Evolutionary conservation across 2,888 invertebrate species (phyloP), one percentile per base, ranked within the genome.

Genomic region (Ectobius pallidus): DNA sequence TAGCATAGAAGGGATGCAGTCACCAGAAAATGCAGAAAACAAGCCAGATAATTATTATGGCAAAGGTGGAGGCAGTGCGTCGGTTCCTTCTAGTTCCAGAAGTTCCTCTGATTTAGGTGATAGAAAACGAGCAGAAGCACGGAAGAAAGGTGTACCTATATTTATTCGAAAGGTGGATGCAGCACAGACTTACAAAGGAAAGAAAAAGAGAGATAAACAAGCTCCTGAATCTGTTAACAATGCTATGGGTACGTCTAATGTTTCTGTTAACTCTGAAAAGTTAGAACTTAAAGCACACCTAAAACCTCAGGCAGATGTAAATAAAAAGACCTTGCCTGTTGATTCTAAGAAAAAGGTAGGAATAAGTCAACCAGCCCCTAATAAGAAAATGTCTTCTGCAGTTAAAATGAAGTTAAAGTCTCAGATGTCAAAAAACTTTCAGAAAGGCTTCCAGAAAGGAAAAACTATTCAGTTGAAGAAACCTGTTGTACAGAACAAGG

Each of bases 401-500:
- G 71, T 72, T 27, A 77, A 75, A 61, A 52, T 69, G 39, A 76
- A 75, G 44, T 44, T 76, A n/a, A 76, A 77, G 63, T 25, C 49
- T 4, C 74, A 74, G 20, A 75, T 77, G 75, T 70, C 75, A n/a
- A 76, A 75, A 61, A 74, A 75, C 55, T 76, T 76, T 20, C 72
- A 74, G 18, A 73, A 73, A 61, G 73, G 73, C 18, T 18, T 75
- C 1, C 67, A 70, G 16, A 71, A 68, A 73, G 62, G 69, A 18
- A 74, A 74, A 52, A 18, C 46, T 11, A 2, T 30, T 61, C 34
- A 70, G 32, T 20, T 70, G 3, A 70, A 70, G 27, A 61, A 62
- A 22, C 11, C 27, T 42, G 32, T 52, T n/a, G 14, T 25, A 58
- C 61, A 55, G 65, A 62, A 32, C 1, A 71, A 71, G 25, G 22